phyloP scores from a whole-genome alignment of 2,113 vertebrate genomes.

The Colaptes auratus region DNA sequence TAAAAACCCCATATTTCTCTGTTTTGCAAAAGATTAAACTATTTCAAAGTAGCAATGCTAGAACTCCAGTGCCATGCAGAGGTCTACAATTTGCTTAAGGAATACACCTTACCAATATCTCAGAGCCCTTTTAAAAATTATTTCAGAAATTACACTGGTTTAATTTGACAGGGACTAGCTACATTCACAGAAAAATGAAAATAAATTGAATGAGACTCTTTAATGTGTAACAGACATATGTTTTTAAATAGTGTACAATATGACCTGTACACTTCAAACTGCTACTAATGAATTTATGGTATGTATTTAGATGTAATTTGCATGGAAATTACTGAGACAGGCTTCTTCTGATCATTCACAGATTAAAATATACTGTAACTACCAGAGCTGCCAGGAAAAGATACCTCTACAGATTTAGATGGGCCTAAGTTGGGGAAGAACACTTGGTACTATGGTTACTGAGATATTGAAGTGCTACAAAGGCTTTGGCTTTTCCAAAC shows the following conservation, averaged over 20 bases:
- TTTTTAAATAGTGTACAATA: conserved; percentile 55
- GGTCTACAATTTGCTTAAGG: neutral
- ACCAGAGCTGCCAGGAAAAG: conserved; percentile 70
- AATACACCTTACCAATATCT: neutral
- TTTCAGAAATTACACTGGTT: conserved; percentile 33
- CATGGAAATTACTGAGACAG: conserved; percentile 65
- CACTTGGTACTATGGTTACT: neutral
- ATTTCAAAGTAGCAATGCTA: neutral
- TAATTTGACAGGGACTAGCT: conserved; percentile 18
- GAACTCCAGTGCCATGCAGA: neutral
- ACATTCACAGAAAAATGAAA: conserved; percentile 43
- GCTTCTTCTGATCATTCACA: conserved; percentile 66
- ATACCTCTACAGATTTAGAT: conserved; percentile 58
- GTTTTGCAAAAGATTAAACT: neutral
- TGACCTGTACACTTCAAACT: conserved; percentile 66
- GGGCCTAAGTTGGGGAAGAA: neutral
- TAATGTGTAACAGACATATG: conserved; percentile 52
- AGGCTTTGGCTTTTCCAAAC: neutral
- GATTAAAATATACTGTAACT: conserved; percentile 77
- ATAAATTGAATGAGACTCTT: conserved; percentile 52
- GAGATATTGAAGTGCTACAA: neutral
- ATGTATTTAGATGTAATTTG: conserved; percentile 71
- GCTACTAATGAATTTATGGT: conserved; percentile 68
- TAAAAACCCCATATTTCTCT: neutral
- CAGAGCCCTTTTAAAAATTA: neutral